Base-by-base conservation (phyloP, 92 coral and sea anemone species). In the Chrysogorgia sp. region DNA sequence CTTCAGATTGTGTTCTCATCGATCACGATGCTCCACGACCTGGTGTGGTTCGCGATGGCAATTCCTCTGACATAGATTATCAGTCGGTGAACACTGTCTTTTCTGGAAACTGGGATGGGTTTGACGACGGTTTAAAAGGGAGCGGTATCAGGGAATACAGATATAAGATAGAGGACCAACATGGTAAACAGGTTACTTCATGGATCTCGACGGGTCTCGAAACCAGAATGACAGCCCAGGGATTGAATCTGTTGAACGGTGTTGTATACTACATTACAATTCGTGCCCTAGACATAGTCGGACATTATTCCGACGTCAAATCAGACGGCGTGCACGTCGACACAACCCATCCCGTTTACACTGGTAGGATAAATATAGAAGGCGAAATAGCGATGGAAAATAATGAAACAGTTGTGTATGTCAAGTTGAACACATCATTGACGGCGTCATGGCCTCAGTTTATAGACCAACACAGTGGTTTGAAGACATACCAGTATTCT, bases 81-180 rank as follows among this genome's bases (percentile, higher is more conserved):
- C 99, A 96, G 77, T 96, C 99, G 40, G 88, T 84, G 10, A 84
- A 88, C 62, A 82, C 84, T 26, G 66, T 72, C 13, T 83, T 89
- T 20, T 81, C 85, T 59, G 97, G 88, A 12, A 96, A 91, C 83
- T 96, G 99, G 99, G 82, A 89, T 66, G 97, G 97, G 0, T 96
- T 96, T 35, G 65, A 48, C 20, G 99, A 96, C 37, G 97, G 97
- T 3, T 62, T 31, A 53, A 83, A 83, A 34, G 99, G 99, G 9
- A 91, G 99, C 67, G 99, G 99, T n/a, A 77, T 96, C 21, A 84
- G 58, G 3, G 97, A 87, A 25, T 96, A 91, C 34, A 86, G 78
- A 59, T 92, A 96, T 88, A 77, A 79, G 67, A 40, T 96, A 14
- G 77, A 81, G 59, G 87, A 92, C 60, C 79, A 47, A 34, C 79